Conservation (phyloP, 2,113 vertebrate genomes). For the Sisor rabdophorus region DNA sequence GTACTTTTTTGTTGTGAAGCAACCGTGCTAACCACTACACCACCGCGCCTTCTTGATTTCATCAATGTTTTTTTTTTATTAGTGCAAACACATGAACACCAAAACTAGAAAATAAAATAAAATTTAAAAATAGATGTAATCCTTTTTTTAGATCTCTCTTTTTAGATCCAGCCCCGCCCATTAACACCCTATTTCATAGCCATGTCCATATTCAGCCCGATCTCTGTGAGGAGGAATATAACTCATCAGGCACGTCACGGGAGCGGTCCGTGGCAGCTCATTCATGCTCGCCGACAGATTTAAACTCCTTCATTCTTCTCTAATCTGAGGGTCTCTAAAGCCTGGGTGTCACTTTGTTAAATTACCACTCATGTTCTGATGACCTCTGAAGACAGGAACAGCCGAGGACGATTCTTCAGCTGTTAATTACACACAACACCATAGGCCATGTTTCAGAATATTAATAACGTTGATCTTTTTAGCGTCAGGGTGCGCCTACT, state of each 20-base stretch:
- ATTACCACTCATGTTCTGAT: background rate
- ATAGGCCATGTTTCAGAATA: background rate
- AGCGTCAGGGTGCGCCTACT: too few relatives aligned
- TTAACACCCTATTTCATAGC: conserved; percentile 42
- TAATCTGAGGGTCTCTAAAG: conserved; percentile 1
- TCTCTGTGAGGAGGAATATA: conserved; percentile 6
- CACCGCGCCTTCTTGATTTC: too few relatives aligned
- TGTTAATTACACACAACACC: background rate
- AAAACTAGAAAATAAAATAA: too few relatives aligned
- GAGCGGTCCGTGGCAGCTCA: background rate
- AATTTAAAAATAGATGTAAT: too few relatives aligned
- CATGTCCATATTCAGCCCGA: conserved; percentile 32
- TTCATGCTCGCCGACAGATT: conserved; percentile 2
- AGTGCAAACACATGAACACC: too few relatives aligned
- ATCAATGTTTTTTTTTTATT: too few relatives aligned
- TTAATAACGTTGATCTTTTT: background rate
- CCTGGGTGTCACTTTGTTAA: conserved; percentile 1
- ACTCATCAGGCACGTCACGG: conserved; percentile 4
- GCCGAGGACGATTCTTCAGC: background rate
- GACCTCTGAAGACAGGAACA: background rate
- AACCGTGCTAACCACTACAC: too few relatives aligned
- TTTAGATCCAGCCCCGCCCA: conserved; percentile 37
- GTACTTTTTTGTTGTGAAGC: too few relatives aligned
- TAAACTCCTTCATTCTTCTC: conserved; percentile 27
- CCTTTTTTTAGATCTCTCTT: too few relatives aligned